A percentile compares a stretch with the other conserved stretches of the same genome.
Conservation (phyloP, 2,113 vertebrate genomes). For the Laticauda laticaudata region DNA sequence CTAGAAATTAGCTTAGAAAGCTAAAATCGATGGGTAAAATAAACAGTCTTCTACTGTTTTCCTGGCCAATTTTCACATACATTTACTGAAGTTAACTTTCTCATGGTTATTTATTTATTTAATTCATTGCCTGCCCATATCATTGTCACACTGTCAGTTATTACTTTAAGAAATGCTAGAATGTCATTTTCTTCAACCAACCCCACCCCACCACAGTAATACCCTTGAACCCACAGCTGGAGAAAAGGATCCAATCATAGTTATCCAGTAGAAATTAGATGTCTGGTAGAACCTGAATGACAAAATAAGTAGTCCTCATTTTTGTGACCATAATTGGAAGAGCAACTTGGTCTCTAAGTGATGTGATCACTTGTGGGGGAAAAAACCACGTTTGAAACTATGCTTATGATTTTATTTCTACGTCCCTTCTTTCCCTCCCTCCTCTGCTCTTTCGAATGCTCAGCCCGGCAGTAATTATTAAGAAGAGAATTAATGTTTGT, state of each 20-base stretch:
- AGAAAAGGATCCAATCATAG: neutral
- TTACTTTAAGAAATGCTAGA: neutral
- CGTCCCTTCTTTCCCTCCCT: neutral
- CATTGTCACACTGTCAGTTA: neutral
- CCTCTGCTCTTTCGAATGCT: neutral
- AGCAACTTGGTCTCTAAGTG: neutral
- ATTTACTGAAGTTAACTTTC: neutral
- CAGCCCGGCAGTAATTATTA: neutral
- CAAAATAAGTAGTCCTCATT: neutral
- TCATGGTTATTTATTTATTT: neutral
- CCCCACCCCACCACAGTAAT: neutral
- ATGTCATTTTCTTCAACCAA: neutral
- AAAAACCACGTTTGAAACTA: neutral
- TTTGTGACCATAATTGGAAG: neutral
- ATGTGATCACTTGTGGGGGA: neutral
- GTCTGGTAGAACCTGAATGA: neutral
- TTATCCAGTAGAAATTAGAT: neutral
- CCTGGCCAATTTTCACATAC: neutral
- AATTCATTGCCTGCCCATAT: neutral
- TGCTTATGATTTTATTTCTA: neutral
- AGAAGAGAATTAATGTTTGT: neutral
- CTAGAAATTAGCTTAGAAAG: neutral
- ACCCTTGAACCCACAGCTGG: conserved; percentile 11
- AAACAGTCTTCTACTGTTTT: neutral
- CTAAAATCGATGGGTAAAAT: neutral